Evolutionary conservation across 37 sponge, comb jelly and placozoan genomes (phyloP), one percentile per base, ranked within the genome.

Genomic region (Crambe crambe): DNA sequence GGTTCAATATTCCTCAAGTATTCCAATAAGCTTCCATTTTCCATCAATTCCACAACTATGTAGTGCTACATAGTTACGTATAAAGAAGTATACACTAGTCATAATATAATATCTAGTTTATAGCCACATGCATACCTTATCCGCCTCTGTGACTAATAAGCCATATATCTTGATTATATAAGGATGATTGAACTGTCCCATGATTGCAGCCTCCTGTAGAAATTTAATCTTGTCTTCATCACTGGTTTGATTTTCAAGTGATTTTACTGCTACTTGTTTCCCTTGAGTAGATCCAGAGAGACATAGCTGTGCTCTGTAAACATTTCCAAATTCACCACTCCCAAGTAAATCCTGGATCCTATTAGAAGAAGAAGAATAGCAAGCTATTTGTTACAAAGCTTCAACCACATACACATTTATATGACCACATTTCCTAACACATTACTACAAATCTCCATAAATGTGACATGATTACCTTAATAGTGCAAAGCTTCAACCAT

Each of bases 131-230:
- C 63, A 20, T 23, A 36, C 69, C 12, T 68, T 20, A 6, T 20
- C 8, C n/a, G n/a, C n/a, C 9, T 68, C 21, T 68, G 74, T 21
- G 32, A 17, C 76, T 12, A 37, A 10, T 10, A 75, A 35, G 39
- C 61, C 76, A 15, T 34, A 36, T 34, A 75, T 58, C 25, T 23
- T 56, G 31, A 78, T 10, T 15, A 78, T 27, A 34, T 78, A 23
- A 5, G 79, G 47, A n/a, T 78, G 66, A 2, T 78, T 78, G 68
- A 78, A 78, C 54, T 78, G 79, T 5, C 79, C 79, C 79, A 78
- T 78, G 68, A 78, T 63, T 44, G 79, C 68, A 5, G 79, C 79
- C 54, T 78, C 79, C n/a, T 64, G 66, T 30, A 78, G 47, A 67
- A 78, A 78, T 44, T 36, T 62, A 12, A 78, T 31, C 26, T 41